A percentile compares a stretch with the other conserved stretches of the same genome.
phyloP scores from a whole-genome alignment of 1,140 invertebrate genomes.

The Lanistes nyassanus region DNA sequence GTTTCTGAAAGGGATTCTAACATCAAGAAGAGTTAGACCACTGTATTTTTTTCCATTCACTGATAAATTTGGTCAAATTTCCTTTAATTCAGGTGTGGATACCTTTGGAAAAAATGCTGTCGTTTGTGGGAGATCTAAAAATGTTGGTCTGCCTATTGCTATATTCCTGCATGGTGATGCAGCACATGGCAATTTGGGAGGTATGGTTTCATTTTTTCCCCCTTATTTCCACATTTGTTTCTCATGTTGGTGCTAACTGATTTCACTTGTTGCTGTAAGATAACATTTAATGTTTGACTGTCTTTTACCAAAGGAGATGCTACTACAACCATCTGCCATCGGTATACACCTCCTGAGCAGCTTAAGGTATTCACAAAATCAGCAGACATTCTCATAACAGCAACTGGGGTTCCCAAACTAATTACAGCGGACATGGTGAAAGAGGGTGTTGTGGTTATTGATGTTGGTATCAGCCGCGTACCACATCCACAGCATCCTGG shows the following conservation, averaged over 20 bases:
- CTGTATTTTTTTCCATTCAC: neutral
- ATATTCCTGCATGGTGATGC: constrained; percentile 73
- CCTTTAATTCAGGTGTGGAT: constrained; percentile 74
- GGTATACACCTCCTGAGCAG: constrained; percentile 83
- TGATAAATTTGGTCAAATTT: neutral
- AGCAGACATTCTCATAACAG: constrained; percentile 86
- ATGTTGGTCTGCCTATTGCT: constrained; percentile 88
- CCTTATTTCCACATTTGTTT: neutral
- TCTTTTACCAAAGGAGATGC: constrained; percentile 71
- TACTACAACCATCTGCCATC: constrained; percentile 88
- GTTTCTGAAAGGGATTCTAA: too few species aligned
- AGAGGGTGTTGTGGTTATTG: constrained; percentile 86
- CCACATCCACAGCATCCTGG: constrained; percentile 72
- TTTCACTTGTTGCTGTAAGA: neutral
- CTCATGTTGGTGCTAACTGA: neutral
- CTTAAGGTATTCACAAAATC: constrained; percentile 75
- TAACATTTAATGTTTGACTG: neutral
- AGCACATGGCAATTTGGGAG: constrained; percentile 78
- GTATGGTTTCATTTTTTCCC: constrained; percentile 74
- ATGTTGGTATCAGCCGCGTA: constrained; percentile 86
- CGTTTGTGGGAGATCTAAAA: constrained; percentile 87
- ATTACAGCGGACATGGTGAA: constrained; percentile 89
- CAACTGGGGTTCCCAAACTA: constrained; percentile 82
- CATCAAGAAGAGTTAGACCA: neutral
- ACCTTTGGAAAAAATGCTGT: constrained; percentile 89